These are phyloP conservation scores for Cranoglanis bouderius DNA, from an alignment of 2,113 vertebrate genomes.

Conservation along the genomic window DNA sequence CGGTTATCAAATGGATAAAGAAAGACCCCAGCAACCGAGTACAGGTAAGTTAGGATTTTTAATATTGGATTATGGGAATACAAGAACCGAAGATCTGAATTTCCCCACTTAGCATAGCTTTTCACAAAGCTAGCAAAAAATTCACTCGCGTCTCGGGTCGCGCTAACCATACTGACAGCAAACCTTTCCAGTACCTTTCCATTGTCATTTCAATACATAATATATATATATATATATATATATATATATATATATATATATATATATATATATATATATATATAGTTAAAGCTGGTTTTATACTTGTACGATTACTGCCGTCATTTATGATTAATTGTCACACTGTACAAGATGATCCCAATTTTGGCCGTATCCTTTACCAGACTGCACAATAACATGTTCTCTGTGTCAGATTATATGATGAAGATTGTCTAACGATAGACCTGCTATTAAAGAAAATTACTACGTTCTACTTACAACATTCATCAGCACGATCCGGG, in stretches of 20 bases:
- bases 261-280: no score
- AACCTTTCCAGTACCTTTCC: background rate
- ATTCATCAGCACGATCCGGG: background rate
- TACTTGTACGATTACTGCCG: background rate
- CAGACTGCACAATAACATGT: background rate
- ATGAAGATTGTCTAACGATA: background rate
- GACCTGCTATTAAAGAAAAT: background rate
- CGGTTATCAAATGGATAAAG: conserved; percentile 97
- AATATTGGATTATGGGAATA: background rate
- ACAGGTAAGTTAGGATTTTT: conserved; percentile 73
- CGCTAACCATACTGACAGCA: background rate
- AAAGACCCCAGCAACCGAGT: conserved; percentile 83
- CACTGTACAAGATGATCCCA: background rate
- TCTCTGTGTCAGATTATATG: background rate
- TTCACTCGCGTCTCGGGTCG: background rate
- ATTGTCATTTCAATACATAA: no score
- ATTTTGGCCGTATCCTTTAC: background rate
- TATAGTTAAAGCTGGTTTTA: background rate
- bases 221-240: no score
- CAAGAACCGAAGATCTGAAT: background rate
- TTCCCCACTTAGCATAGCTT: background rate
- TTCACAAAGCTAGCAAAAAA: background rate
- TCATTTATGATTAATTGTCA: background rate
- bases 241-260: no score
- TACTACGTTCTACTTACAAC: background rate